Evolutionary conservation across 2,797 vertebrate species (phyloP).

Genomic region (Tenualosa thibaudeaui): DNA sequence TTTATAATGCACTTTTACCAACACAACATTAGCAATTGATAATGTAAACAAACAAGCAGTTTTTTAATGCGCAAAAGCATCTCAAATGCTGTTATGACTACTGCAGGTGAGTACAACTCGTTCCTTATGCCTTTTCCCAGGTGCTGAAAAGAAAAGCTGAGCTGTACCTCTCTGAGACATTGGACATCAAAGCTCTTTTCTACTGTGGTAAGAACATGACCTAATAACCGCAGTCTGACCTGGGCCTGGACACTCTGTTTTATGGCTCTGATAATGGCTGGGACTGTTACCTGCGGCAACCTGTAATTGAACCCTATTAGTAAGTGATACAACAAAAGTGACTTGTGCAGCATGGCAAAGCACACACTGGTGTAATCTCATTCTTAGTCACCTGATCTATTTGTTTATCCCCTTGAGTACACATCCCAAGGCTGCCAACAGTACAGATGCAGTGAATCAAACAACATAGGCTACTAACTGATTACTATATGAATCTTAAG

Average conservation of each 20-base stretch:
- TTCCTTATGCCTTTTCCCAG: conserved; percentile 77
- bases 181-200: conserved; percentile 92
- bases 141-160: conserved; percentile 92
- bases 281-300: not conserved
- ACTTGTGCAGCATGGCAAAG: not conserved
- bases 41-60: too few relatives aligned
- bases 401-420: not conserved
- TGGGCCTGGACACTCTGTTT: not conserved
- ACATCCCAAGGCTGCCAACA: not conserved
- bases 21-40: too few relatives aligned
- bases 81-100: too few relatives aligned
- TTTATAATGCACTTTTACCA: too few relatives aligned
- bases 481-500: not conserved
- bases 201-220: conserved; percentile 87
- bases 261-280: not conserved
- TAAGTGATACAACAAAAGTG: not conserved
- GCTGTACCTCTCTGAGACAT: conserved; percentile 84
- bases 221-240: conserved; percentile 5
- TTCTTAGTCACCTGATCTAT: not conserved
- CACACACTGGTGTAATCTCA: not conserved
- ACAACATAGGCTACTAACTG: too few relatives aligned
- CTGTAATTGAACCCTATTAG: not conserved
- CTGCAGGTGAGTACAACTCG: not conserved
- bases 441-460: not conserved
- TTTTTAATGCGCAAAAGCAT: too few relatives aligned